Percentiles rank a stretch among this genome's conserved stretches.
Evolutionary conservation across 2,113 vertebrate genomes (phyloP).

Genomic region (Mystacornis crossleyi): DNA sequence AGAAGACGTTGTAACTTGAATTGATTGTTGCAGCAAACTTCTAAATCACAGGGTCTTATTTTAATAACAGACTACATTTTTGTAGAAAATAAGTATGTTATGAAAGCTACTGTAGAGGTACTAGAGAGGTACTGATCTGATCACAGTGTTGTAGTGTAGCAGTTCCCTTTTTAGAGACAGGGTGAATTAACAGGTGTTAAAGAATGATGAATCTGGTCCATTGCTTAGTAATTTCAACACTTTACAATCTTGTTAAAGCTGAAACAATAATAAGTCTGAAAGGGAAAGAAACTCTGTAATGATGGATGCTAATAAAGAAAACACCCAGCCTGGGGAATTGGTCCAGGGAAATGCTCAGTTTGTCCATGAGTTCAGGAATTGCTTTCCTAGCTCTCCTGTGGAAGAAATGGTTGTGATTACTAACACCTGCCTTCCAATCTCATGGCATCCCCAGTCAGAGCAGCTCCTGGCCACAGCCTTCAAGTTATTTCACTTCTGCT

Average conservation of each 20-base stretch:
- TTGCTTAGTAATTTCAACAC: not conserved
- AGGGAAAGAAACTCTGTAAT: not conserved
- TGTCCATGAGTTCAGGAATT: not conserved
- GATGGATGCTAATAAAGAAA: not conserved
- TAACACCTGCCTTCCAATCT: not conserved
- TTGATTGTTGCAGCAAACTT: slow-evolving; percentile 46
- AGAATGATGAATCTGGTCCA: not conserved
- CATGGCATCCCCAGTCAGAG: not conserved
- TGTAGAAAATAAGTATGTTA: not conserved
- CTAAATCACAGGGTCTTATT: not conserved
- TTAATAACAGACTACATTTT: not conserved
- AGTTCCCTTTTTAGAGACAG: not conserved
- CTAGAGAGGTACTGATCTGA: not conserved
- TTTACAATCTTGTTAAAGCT: not conserved
- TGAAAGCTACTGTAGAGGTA: not conserved
- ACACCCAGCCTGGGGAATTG: not conserved
- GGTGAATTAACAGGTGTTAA: not conserved
- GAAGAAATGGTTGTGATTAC: not conserved
- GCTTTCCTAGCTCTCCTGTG: not conserved
- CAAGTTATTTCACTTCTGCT: not conserved
- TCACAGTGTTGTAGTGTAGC: not conserved
- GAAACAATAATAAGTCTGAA: not conserved
- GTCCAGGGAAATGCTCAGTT: not conserved
- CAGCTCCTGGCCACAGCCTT: not conserved
- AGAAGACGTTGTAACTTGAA: slow-evolving; percentile 49